These are phyloP conservation scores for Morone chrysops DNA, from an alignment of 2,113 vertebrate genomes.

Conservation along the genomic window DNA sequence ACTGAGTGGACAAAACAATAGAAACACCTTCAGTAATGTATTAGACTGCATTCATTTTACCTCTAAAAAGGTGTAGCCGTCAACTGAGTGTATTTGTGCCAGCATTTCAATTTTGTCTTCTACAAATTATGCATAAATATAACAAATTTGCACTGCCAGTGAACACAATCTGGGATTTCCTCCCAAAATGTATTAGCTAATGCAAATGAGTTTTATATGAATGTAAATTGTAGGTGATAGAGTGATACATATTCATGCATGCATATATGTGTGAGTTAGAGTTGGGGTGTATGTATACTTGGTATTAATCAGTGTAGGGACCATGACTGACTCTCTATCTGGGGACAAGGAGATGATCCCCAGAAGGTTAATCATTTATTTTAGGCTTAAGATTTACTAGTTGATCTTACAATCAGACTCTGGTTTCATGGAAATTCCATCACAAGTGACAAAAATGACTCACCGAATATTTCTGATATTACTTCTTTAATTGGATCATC, in stretches of 20 bases:
- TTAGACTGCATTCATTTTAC: not conserved
- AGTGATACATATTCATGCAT: not conserved
- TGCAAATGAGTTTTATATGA: constrained; percentile 7
- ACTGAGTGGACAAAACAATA: not conserved
- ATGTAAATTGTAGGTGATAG: not conserved
- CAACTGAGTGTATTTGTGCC: not conserved
- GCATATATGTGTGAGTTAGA: not conserved
- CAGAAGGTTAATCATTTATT: not conserved
- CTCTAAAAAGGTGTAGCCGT: not conserved
- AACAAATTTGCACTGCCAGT: not conserved
- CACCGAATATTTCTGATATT: not conserved
- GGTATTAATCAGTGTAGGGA: not conserved
- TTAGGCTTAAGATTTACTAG: not conserved
- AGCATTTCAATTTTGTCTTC: not conserved
- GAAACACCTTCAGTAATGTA: not conserved
- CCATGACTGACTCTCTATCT: not conserved
- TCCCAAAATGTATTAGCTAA: constrained; percentile 6
- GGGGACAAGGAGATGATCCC: not conserved
- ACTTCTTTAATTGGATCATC: no score
- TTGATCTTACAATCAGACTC: not conserved
- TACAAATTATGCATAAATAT: not conserved
- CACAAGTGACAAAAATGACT: no score
- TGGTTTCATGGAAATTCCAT: not conserved
- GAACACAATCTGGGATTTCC: not conserved
- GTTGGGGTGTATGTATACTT: not conserved